Evolutionary conservation across 2,113 vertebrate species (phyloP), one percentile per base, ranked within the genome.

Genomic region (Mixornis gularis): DNA sequence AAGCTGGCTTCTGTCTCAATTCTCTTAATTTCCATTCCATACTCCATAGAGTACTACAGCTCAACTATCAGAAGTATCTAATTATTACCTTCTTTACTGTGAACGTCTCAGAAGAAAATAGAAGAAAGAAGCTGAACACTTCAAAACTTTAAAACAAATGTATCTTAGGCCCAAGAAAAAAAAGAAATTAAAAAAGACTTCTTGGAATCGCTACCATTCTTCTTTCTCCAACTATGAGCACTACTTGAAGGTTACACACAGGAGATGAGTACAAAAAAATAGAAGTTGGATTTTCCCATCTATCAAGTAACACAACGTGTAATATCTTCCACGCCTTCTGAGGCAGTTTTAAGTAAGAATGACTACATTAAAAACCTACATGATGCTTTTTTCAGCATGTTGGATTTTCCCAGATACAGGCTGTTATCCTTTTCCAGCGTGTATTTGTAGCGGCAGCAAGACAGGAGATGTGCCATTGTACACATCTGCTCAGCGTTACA

Each of bases 41-140:
- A 83, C 79, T 90, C 90, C n/a, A 51, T 13, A 94, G 87, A 96
- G 92, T 74, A 76, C 87, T 73, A 86, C 24, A 94, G 85, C 79
- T 92, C 89, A 96, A 94, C 96, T 95, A 70, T 32, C 22, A 76
- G 56, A 96, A 70, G 85, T 7, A 74, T 27, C 85, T 92, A 30
- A 70, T 81, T 81, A 55, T 86, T 85, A 89, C 88, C 96, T 95
- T 85, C 96, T 96, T 96, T 89, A 96, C 95, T 82, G 71, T 52
- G 53, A 92, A 93, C 9, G 58, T 89, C 92, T 95, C 94, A 90
- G 92, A 96, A 97, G 95, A 94, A 95, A 97, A 96, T 6, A 87
- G 71, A 94, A 90, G 94, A 93, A 81, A 91, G 68, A 79, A 94
- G 74, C 73, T 85, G 59, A 95, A 69, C 55, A 25, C 90, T 94